Conservation (phyloP, 2,888 invertebrate genomes). For the Operophtera brumata region DNA sequence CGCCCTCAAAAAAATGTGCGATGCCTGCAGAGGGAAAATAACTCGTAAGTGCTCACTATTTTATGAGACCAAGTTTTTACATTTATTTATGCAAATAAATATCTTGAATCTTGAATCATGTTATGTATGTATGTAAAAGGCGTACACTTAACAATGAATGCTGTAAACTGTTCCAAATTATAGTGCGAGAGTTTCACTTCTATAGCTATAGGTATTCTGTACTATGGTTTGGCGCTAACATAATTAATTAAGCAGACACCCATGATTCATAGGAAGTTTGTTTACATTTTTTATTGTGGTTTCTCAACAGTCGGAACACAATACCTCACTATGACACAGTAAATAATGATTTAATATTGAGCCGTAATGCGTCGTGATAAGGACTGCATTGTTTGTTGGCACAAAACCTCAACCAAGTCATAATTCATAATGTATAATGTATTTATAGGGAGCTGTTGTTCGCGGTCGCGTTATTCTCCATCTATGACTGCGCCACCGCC, state of each 20-base stretch:
- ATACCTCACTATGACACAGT: slow-evolving; percentile 41
- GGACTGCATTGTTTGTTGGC: slow-evolving; percentile 34
- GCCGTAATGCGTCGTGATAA: slow-evolving; percentile 35
- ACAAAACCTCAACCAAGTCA: slow-evolving; percentile 53
- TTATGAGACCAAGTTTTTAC: too few relatives aligned
- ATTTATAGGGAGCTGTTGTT: not conserved
- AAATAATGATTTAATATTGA: slow-evolving; percentile 27
- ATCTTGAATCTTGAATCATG: too few relatives aligned
- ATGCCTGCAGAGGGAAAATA: too few relatives aligned
- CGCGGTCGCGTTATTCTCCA: too few relatives aligned
- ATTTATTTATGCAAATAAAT: too few relatives aligned
- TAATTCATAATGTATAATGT: not conserved
- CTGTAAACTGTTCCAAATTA: too few relatives aligned
- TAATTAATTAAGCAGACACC: slow-evolving; percentile 21
- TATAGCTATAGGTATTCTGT: not conserved
- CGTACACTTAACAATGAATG: too few relatives aligned
- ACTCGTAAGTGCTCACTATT: too few relatives aligned
- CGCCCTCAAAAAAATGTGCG: too few relatives aligned
- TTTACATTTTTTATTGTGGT: slow-evolving; percentile 18
- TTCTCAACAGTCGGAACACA: slow-evolving; percentile 51
- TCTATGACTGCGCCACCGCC: too few relatives aligned
- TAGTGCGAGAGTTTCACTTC: too few relatives aligned
- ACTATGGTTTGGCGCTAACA: not conserved
- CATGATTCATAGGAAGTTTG: slow-evolving; percentile 30
- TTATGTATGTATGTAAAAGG: too few relatives aligned